Conservation (phyloP, 2,797 vertebrate genomes). For the Vultur gryphus region DNA sequence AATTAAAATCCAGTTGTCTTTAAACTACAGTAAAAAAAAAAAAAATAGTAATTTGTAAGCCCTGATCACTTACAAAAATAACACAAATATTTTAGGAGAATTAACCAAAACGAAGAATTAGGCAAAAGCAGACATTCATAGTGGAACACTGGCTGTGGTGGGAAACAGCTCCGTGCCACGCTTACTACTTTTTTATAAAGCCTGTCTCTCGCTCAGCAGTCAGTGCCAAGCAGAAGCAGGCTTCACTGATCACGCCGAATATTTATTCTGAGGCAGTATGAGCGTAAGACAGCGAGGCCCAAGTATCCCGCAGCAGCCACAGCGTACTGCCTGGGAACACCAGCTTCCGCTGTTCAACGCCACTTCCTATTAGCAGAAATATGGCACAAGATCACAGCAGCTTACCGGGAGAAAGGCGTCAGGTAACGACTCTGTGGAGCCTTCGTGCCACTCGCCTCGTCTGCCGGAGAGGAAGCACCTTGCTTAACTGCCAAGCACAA, state of each 20-base stretch:
- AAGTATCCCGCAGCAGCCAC: not conserved
- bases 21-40: not conserved
- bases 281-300: not conserved
- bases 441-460: too few species aligned
- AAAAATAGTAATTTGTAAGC: not conserved
- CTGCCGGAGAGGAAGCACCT: not conserved
- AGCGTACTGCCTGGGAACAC: not conserved
- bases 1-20: not conserved
- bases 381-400: not conserved
- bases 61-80: not conserved
- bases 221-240: not conserved
- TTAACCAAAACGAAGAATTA: not conserved
- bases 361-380: not conserved
- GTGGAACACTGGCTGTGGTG: not conserved
- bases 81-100: not conserved
- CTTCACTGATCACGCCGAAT: not conserved
- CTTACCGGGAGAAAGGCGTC: not conserved
- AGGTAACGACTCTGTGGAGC: rapidly evolving
- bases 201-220: not conserved
- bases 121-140: not conserved
- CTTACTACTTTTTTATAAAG: too few species aligned
- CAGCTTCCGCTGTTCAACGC: not conserved
- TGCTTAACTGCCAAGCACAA: not conserved
- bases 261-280: not conserved
- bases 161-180: not conserved